These are phyloP conservation scores for Dusona sp. DNA, from an alignment of 2,888 invertebrate species.

Conservation along the genomic window DNA sequence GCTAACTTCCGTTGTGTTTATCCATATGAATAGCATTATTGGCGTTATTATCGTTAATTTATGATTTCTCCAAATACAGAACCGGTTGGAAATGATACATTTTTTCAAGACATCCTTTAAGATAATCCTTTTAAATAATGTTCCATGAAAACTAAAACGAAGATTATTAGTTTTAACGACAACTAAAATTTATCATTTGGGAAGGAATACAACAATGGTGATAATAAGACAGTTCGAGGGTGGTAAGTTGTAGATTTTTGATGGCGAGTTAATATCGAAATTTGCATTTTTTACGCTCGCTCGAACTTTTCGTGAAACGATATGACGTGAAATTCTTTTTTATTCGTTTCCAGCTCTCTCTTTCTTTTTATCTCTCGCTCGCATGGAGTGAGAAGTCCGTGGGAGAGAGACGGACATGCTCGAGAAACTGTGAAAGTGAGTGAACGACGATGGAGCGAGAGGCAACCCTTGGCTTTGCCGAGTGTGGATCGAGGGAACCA, in stretches of 20 bases:
- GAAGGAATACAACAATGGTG: background rate
- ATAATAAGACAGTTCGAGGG: background rate
- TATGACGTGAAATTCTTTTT: constrained; percentile 38
- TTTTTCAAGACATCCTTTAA: background rate
- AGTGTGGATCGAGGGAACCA: constrained; percentile 32
- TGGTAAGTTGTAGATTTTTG: background rate
- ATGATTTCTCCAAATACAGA: background rate
- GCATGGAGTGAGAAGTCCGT: background rate
- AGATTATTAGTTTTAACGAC: background rate
- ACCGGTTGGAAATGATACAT: background rate
- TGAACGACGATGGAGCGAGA: constrained; percentile 34
- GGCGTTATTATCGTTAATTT: constrained; percentile 8
- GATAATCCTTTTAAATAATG: no score
- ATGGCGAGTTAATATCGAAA: constrained; percentile 34
- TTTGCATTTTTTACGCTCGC: constrained; percentile 54
- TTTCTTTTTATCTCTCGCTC: constrained; percentile 5
- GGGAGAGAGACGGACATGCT: constrained; percentile 29
- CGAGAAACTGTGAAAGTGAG: constrained; percentile 62
- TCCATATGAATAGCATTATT: constrained; percentile 12
- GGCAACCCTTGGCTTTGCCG: constrained; percentile 2
- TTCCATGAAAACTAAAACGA: no score
- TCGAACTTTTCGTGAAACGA: constrained; percentile 40
- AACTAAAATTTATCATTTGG: background rate
- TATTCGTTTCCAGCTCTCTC: constrained; percentile 2
- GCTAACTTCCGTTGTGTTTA: background rate